Base-by-base conservation (phyloP, 2,888 invertebrate species). In the Hydrotaea cyrtoneurina region DNA sequence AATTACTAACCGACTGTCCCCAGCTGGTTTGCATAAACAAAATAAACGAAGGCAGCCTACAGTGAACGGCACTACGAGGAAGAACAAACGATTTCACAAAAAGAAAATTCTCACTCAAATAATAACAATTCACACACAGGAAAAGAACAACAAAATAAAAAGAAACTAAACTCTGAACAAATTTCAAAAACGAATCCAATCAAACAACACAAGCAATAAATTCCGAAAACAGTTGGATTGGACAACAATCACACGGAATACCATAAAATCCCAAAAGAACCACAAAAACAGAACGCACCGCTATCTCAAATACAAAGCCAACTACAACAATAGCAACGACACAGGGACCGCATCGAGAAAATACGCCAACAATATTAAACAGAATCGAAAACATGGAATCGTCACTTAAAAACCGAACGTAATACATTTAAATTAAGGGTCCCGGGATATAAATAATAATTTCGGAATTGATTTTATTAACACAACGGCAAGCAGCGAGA, bases 181-280 rank as follows among this genome's bases (percentile, higher is more conserved):
- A 39, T 46, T 53, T 62, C 62, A 53, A 17, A 57, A 59, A 79
- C 50, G 78, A 80, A 82, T 85, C 82, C 83, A 84, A 86, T 84
- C 84, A 82, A 82, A 82, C 82, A 82, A 78, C 62, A 79, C 81
- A 57, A 73, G 79, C 82, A 86, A 86, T 87, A 86, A 87, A 87
- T 87, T 87, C 86, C 85, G 74, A 64, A 78, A 84, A 83, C 87
- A 87, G 87, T 86, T 82, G 87, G 87, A 86, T 74, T 80, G 72
- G 81, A 83, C 64, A 72, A 73, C 75, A 77, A n/a, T 73, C 76
- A 77, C 50, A 50, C 86, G 86, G 55, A 71, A 83, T 69, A 80
- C 74, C 86, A 59, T 76, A 79, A 50, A 78, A 43, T 1, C 17
- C 19, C 19, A 57, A 19, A 57, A 59, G 53, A 13, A 55, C 64